Base-by-base conservation (phyloP, 2,888 invertebrate species). In the Morinoia aosen region DNA sequence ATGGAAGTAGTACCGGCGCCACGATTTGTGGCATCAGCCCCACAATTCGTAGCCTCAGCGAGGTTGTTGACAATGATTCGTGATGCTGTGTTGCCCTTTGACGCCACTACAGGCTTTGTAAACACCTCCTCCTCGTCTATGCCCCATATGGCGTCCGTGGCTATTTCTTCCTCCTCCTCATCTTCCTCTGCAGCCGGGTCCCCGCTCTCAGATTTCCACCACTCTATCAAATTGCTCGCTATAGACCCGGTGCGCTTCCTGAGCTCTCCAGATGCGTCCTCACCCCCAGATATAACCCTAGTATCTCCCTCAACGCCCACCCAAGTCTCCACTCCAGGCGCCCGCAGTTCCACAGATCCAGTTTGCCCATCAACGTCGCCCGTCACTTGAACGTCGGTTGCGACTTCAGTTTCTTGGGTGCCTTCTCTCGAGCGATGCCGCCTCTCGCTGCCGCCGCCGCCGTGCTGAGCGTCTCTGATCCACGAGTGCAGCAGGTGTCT, bases 151-250 rank as follows among this genome's bases (percentile, higher is more conserved):
- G 56, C 93, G 5, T 93, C 58, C 56, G 56, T 57, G 58, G 57
- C 58, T 48, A 33, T 48, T 90, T 90, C 90, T 14, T 39, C 90
- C 0, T 39, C 90, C 11, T 11, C 58, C n/a, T 57, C 93, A 57
- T 93, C 93, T 19, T 93, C 93, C 57, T 93, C 93, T 25, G 16
- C 61, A 94, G 58, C 58, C 11, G 39, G 40, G 0, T 33, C 95
- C 64, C 48, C 95, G 61, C 40, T 95, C 64, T 95, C 95, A 19
- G 95, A 40, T 39, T 95, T 95, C 95, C 95, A 95, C 95, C 95
- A 95, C 95, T 95, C 95, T 7, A 95, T n/a, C 61, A 95, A 56
- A 25, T 95, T 95, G 64, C 61, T 64, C 40, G 40, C 95, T 39
- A 95, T 64, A 0, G 95, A 95, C 25, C 61, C 58, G 5, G 61